Evolutionary conservation across 2,113 vertebrate species (phyloP), one percentile per base, ranked within the genome.

Genomic region (Calypte anna): DNA sequence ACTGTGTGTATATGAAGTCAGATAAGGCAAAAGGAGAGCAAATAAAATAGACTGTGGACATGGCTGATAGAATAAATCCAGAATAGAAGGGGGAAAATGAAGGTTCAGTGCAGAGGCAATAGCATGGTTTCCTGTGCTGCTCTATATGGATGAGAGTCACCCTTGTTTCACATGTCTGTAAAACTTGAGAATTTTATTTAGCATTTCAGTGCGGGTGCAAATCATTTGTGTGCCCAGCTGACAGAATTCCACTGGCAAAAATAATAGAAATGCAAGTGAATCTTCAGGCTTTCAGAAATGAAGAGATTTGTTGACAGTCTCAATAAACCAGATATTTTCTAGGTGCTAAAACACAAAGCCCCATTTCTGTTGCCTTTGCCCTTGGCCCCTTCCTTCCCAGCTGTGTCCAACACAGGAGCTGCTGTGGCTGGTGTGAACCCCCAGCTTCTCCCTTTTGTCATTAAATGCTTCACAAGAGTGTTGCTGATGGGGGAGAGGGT

Each of bases 341-440:
- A 51, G 46, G 59, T 74, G 51, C 74, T 78, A 69, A 67, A 81
- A 21, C 11, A 15, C 40, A 33, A 91, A 90, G 67, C 33, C 23
- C n/a, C 30, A 7, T 38, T 94, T n/a, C 58, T 36, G 7, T 20
- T 73, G 91, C 72, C 82, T 95, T 88, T 86, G 72, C n/a, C 20
- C 86, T 77, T 74, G 75, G 64, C 78, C 73, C 33, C 6, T 46
- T 84, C 33, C 6, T 46, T 84, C 73, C 59, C 58, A 46, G 36
- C 59, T 81, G 36, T 36, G 73, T 75, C 33, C 68, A 14, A 18
- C 15, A 13, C 57, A 46, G 36, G 5, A 30, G 53, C 31, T 22
- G 21, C 44, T 38, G 53, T 89, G 79, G 67, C 74, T 79, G 27
- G 28, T 77, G 31, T 68, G 44, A 40, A 88, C 21, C 70, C 51